A percentile compares a stretch with the other conserved stretches of the same genome.
Conservation (phyloP, 2,113 vertebrate species). For the Microtus richardsoni region DNA sequence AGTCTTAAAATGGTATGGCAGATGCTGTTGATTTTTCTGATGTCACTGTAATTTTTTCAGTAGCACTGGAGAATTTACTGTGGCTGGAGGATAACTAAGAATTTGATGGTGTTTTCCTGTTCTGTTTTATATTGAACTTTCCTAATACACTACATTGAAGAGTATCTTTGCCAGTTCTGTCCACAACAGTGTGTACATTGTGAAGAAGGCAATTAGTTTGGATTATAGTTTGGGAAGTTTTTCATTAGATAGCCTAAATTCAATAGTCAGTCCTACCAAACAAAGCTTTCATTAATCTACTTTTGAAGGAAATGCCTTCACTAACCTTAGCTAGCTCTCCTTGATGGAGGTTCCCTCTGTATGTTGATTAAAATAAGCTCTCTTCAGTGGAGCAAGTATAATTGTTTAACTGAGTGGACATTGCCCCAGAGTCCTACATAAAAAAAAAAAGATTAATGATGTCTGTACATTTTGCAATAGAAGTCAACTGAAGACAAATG, state of each 20-base stretch:
- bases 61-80: background rate
- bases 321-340: background rate
- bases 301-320: background rate
- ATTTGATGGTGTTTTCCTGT: background rate
- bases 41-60: slow-evolving; percentile 31
- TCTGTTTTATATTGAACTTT: background rate
- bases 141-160: background rate
- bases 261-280: background rate
- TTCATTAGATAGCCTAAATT: background rate
- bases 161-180: background rate
- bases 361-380: background rate
- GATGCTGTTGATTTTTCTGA: background rate
- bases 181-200: background rate
- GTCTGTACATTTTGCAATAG: background rate
- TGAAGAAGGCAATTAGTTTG: background rate
- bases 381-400: background rate
- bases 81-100: background rate
- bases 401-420: background rate
- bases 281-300: background rate
- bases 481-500: background rate
- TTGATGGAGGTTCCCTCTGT: background rate
- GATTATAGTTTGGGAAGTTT: background rate
- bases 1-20: background rate
- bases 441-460: background rate
- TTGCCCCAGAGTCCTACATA: background rate